Evolutionary conservation across 2,888 invertebrate species (phyloP).

Genomic region (Apocheima hispidaria): DNA sequence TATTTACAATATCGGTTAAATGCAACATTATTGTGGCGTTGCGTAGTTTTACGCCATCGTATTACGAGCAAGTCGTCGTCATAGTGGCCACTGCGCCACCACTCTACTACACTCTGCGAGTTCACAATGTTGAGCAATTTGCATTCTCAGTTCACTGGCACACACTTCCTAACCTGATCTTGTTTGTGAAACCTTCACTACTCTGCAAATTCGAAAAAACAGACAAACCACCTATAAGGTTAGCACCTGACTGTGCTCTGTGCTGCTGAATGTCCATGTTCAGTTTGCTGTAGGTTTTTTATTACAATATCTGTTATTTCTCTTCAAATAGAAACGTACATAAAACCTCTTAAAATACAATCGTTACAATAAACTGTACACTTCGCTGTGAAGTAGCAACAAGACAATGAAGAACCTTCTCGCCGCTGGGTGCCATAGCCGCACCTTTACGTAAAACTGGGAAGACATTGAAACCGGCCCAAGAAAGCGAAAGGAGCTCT

Average conservation of each 20-base stretch:
- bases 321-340: conserved; percentile 3
- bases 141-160: conserved; percentile 53
- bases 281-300: no score
- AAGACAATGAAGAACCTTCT: background rate
- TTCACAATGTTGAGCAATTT: conserved; percentile 53
- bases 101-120: conserved; percentile 33
- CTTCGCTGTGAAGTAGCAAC: background rate
- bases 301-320: no score
- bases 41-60: conserved; percentile 31
- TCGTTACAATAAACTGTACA: no score
- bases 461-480: conserved; percentile 28
- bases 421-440: background rate
- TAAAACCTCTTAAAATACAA: no score
- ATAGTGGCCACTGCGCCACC: conserved; percentile 41
- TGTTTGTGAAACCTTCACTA: conserved; percentile 9
- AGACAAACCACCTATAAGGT: no score
- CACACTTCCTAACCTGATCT: conserved; percentile 43
- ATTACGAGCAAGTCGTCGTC: conserved; percentile 45
- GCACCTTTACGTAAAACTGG: conserved; percentile 13
- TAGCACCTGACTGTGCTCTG: no score
- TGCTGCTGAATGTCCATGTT: no score
- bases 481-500: conserved; percentile 31
- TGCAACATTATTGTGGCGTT: conserved; percentile 27
- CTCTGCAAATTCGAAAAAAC: no score
- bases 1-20: conserved; percentile 31